Evolutionary conservation across 2,888 invertebrate genomes (phyloP), one percentile per base, ranked within the genome.

Genomic region (Liodrosophila aerea): DNA sequence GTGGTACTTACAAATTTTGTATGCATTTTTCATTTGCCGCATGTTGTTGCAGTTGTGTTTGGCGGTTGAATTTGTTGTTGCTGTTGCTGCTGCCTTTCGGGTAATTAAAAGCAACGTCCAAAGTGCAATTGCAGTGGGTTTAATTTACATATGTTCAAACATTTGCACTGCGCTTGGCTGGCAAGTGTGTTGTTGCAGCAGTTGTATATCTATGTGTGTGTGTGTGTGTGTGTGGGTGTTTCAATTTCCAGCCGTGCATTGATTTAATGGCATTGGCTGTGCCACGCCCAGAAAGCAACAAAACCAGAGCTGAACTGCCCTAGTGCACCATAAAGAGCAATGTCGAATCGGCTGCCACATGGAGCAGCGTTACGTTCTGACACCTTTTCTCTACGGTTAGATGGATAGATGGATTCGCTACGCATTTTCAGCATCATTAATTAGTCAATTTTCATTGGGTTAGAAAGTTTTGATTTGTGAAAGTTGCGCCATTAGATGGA

Each of bases 21-120:
- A 46, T 60, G 73, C 57, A 46, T 34, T 56, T 36, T 22, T 22
- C 22, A 22, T 22, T 22, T 22, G 2, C 22, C 22, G 5, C 22
- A 4, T 46, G 33, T 27, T 50, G n/a, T 39, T 45, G 40, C 1
- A 18, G 34, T 40, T 56, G 45, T 8, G n/a, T 36, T 44, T 29
- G 18, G 13, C 45, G 34, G 41, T 31, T 29, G 37, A 40, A 43
- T 44, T 30, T 41, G 22, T 31, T 58, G 11, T 18, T 31, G 27
- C n/a, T 45, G 11, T 18, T 31, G 41, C 22, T 44, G 12, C 52
- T 40, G 46, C 34, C 56, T 67, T 80, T 83, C 40, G 54, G 75
- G 61, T 85, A 78, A 78, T 78, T 78, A 78, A 85, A 78, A 75
- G 78, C 85, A 57, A 66, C 64, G 78, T 78, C 56, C 78, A 85